Conservation (phyloP, 2,113 vertebrate genomes). For the Zosterops pallidus region DNA sequence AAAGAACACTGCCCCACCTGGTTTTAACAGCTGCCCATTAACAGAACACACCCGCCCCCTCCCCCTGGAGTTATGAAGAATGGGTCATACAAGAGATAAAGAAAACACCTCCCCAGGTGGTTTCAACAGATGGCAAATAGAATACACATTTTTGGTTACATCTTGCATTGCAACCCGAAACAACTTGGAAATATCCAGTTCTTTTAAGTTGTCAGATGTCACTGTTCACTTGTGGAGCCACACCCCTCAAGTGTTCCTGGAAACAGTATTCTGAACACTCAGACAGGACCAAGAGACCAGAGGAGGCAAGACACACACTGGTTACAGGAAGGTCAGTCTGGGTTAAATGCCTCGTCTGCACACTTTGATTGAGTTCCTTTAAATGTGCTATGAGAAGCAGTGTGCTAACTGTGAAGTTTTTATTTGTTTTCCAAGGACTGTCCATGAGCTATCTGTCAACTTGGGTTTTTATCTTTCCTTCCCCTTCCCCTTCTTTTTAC, state of each 20-base stretch:
- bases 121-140: background rate
- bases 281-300: background rate
- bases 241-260: background rate
- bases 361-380: background rate
- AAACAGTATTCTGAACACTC: background rate
- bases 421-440: background rate
- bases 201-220: background rate
- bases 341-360: background rate
- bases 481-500: too few species aligned
- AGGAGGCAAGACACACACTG: background rate
- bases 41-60: too few species aligned
- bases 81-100: background rate
- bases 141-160: background rate
- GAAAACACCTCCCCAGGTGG: background rate
- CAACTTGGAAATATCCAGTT: background rate
- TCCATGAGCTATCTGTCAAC: background rate
- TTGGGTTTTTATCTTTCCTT: rapidly evolving
- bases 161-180: background rate
- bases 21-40: too few species aligned
- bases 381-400: background rate
- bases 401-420: background rate
- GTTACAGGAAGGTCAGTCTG: background rate
- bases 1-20: background rate
- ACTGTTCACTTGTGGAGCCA: background rate
- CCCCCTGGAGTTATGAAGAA: too few species aligned